phyloP scores from a whole-genome alignment of 2,113 vertebrate species.

The Oreochromis niloticus region DNA sequence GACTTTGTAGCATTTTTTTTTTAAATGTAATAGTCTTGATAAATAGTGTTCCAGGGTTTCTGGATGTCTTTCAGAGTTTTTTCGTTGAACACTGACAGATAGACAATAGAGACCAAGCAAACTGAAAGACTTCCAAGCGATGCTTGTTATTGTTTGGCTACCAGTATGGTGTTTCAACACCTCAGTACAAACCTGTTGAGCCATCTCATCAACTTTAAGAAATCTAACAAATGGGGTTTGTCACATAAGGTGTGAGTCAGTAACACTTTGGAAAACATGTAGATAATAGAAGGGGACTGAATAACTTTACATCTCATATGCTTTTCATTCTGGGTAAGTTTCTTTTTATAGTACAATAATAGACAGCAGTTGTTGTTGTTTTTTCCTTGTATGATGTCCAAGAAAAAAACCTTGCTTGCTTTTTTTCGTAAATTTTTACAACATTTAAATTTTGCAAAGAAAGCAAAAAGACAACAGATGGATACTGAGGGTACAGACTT shows the following conservation, averaged over 20 bases:
- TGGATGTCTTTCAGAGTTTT: background rate
- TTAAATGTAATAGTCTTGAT: background rate
- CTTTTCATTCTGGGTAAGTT: background rate
- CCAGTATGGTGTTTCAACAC: background rate
- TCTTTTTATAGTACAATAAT: background rate
- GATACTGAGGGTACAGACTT: background rate
- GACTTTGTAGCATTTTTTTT: background rate
- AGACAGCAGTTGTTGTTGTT: background rate
- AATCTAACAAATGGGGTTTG: background rate
- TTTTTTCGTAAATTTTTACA: background rate
- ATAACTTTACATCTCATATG: background rate
- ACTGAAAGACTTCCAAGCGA: background rate
- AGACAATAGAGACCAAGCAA: background rate
- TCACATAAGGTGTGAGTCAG: background rate
- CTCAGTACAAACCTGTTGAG: background rate
- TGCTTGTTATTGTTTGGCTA: background rate
- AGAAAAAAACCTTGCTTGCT: background rate
- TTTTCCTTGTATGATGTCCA: background rate
- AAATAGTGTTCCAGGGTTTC: background rate
- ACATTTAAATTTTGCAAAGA: background rate
- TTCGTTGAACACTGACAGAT: background rate
- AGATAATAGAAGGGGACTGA: background rate
- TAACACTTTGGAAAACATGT: background rate
- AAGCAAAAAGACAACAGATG: background rate
- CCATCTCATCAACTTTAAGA: background rate